Conservation (phyloP, 2,113 vertebrate genomes). For the Thamnaconus septentrionalis region DNA sequence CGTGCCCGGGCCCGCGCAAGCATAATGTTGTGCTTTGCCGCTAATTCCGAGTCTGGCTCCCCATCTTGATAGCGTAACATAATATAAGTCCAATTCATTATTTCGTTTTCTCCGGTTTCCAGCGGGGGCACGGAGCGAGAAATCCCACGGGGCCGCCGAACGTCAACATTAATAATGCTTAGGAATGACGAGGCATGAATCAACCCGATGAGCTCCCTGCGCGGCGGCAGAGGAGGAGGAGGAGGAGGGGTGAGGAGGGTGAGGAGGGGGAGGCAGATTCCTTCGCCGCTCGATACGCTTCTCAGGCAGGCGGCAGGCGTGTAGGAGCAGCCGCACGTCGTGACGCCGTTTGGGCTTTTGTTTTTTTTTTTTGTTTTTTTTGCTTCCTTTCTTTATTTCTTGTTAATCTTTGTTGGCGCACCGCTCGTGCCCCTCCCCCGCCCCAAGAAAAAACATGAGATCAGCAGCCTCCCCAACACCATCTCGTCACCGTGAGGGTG, state of each 20-base stretch:
- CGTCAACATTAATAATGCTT: conserved; percentile 68
- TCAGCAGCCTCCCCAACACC: conserved; percentile 60
- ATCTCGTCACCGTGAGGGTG: conserved; percentile 66
- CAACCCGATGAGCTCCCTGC: conserved; percentile 43
- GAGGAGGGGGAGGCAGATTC: conserved; percentile 26
- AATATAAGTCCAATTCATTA: conserved; percentile 65
- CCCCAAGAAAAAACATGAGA: conserved; percentile 53
- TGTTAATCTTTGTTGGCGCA: not conserved
- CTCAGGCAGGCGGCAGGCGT: too few species aligned
- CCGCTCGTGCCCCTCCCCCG: conserved; percentile 22
- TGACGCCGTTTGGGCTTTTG: too few species aligned
- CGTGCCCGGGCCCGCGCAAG: conserved; percentile 29
- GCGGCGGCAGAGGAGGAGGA: too few species aligned
- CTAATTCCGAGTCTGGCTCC: conserved; percentile 42
- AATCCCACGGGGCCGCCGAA: conserved; percentile 58
- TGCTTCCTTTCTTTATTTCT: too few species aligned
- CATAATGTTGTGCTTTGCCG: conserved; percentile 48
- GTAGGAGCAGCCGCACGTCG: too few species aligned
- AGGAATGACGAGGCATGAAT: conserved; percentile 64
- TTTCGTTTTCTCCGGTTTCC: conserved; percentile 56
- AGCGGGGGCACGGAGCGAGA: conserved; percentile 39
- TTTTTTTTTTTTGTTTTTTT: too few species aligned
- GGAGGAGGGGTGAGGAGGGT: too few species aligned
- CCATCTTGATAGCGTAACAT: conserved; percentile 66
- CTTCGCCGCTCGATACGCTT: conserved; percentile 12